A percentile compares a stretch with the other conserved stretches of the same genome.
phyloP scores from a whole-genome alignment of 2,113 vertebrate genomes.

The Butorides virescens region DNA sequence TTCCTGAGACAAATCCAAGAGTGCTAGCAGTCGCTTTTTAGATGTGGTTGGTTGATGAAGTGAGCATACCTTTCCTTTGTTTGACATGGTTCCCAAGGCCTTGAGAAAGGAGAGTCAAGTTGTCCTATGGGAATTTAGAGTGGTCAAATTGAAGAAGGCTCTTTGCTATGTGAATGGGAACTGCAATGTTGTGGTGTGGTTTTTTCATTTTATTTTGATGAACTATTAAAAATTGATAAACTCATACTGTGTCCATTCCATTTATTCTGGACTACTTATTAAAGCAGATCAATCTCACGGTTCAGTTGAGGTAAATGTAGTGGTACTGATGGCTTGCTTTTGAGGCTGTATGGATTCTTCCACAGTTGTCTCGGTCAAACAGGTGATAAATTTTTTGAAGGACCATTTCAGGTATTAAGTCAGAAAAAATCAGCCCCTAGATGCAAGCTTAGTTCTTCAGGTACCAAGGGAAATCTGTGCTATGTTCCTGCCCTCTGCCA shows the following conservation, averaged over 20 bases:
- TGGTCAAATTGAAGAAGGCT: not conserved
- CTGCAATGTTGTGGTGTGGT: not conserved
- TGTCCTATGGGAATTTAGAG: not conserved
- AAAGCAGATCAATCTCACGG: not conserved
- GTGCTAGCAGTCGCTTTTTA: not conserved
- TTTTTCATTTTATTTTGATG: not conserved
- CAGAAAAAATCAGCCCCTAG: not conserved
- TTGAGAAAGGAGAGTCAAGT: not conserved
- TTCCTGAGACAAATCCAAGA: not conserved
- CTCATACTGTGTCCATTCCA: not conserved
- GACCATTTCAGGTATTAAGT: not conserved
- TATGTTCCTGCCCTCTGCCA: not conserved
- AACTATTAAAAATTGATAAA: constrained; percentile 15
- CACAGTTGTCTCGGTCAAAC: not conserved
- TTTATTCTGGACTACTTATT: not conserved
- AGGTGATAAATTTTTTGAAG: not conserved
- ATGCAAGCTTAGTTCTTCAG: not conserved
- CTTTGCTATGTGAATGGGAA: not conserved
- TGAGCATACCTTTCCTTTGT: not conserved
- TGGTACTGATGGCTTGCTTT: not conserved
- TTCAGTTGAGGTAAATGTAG: not conserved
- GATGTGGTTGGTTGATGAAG: not conserved
- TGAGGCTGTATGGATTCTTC: not conserved
- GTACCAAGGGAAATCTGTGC: rapidly evolving
- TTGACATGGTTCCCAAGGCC: not conserved